Conservation (phyloP, 2,888 invertebrate species). For the Lycophotia porphyrea region DNA sequence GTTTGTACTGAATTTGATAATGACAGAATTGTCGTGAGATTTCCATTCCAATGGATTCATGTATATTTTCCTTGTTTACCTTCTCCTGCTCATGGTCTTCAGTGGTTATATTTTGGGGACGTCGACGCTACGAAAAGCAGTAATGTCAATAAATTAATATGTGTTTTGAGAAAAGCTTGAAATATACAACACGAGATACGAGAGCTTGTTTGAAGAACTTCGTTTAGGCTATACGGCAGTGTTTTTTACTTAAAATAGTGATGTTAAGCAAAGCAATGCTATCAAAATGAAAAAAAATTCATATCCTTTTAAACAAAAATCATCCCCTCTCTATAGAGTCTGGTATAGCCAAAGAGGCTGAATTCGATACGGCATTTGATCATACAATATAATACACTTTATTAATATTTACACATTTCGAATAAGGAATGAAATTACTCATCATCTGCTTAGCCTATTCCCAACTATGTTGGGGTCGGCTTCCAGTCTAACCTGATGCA, state of each 20-base stretch:
- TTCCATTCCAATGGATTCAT: constrained; percentile 24
- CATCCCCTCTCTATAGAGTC: neutral
- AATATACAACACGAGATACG: no score
- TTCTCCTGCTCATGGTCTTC: constrained; percentile 33
- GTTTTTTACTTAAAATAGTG: neutral
- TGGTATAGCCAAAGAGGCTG: neutral
- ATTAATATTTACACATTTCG: neutral
- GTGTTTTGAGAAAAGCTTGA: neutral
- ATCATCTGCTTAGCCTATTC: no score
- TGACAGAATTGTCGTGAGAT: constrained; percentile 4
- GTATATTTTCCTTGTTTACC: constrained; percentile 31
- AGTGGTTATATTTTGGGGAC: constrained; percentile 41
- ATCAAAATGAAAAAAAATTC: neutral
- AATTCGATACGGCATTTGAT: neutral
- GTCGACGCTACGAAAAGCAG: constrained; percentile 34
- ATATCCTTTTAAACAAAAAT: neutral
- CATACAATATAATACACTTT: neutral
- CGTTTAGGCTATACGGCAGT: neutral
- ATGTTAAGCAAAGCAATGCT: constrained; percentile 8
- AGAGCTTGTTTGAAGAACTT: no score
- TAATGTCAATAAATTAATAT: constrained; percentile 29
- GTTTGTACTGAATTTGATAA: neutral
- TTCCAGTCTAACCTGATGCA: no score
- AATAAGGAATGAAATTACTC: neutral
- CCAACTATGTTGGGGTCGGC: no score